phyloP scores from a whole-genome alignment of 2,888 invertebrate genomes.

The Cancer borealis region DNA sequence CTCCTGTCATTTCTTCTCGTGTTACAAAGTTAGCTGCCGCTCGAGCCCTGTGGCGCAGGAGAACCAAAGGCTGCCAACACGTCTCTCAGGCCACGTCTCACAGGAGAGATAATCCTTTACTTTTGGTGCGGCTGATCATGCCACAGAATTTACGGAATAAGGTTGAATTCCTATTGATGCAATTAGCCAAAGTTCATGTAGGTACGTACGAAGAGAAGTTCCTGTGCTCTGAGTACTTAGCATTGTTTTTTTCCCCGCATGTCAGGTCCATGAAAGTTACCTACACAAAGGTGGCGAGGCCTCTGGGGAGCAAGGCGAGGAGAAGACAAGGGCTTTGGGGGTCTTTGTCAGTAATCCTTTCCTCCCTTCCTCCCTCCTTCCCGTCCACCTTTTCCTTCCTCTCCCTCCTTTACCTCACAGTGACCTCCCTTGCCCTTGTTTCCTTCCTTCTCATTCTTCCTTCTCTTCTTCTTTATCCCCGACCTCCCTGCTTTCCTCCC shows the following conservation, averaged over 20 bases:
- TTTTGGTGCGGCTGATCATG: not conserved
- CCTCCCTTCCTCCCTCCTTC: not conserved
- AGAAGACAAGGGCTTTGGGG: constrained; percentile 39
- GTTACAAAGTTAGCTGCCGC: constrained; percentile 9
- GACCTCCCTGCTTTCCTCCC: not conserved
- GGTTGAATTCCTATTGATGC: not conserved
- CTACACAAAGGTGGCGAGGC: not conserved
- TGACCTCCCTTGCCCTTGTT: not conserved
- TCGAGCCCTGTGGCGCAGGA: not conserved
- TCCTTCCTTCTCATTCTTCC: not conserved
- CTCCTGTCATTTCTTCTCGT: constrained; percentile 23
- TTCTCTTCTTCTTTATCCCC: not conserved
- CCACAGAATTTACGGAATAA: not conserved
- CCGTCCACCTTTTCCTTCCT: constrained; percentile 7
- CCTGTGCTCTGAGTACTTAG: not conserved
- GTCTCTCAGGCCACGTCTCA: constrained; percentile 30
- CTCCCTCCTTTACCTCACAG: not conserved
- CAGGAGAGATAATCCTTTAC: not conserved
- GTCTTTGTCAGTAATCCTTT: constrained; percentile 38
- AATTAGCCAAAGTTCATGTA: not conserved
- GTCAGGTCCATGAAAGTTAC: not conserved
- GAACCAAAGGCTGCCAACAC: constrained; percentile 1
- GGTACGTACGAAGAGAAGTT: not conserved
- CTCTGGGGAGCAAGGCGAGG: not conserved
- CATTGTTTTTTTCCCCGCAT: not conserved